These are phyloP conservation scores for Paramuricea clavata DNA, from an alignment of 92 coral and sea anemone species.

Conservation along the genomic window DNA sequence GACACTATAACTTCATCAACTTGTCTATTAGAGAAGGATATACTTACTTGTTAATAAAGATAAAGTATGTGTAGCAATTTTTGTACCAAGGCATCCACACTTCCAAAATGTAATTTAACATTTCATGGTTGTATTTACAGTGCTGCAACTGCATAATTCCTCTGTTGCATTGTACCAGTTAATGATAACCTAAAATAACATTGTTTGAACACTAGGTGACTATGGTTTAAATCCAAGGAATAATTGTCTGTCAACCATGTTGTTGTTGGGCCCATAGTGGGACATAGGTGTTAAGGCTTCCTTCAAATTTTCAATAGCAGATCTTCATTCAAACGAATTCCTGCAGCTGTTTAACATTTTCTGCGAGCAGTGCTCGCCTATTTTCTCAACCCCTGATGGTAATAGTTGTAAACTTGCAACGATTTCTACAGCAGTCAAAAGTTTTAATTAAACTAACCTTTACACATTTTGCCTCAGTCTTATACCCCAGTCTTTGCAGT, in stretches of 20 bases:
- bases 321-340: no score
- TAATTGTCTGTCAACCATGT: no score
- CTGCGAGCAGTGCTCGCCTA: no score
- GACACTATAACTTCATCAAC: no score
- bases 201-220: not conserved
- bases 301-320: no score
- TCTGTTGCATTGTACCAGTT: slow-evolving; percentile 55
- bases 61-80: slow-evolving; percentile 21
- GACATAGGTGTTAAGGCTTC: no score
- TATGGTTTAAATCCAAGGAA: no score
- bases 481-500: slow-evolving; percentile 8
- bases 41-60: slow-evolving; percentile 46
- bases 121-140: slow-evolving; percentile 40
- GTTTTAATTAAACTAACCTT: not conserved
- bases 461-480: slow-evolving; percentile 33
- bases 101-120: slow-evolving; percentile 53
- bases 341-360: no score
- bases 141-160: slow-evolving; percentile 36
- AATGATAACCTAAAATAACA: not conserved
- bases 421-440: not conserved
- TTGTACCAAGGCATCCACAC: slow-evolving; percentile 61
- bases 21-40: no score
- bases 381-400: not conserved
- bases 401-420: not conserved
- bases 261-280: no score